These are phyloP conservation scores for Ammodytes marinus DNA, from an alignment of 2,113 vertebrate genomes.

Conservation along the genomic window DNA sequence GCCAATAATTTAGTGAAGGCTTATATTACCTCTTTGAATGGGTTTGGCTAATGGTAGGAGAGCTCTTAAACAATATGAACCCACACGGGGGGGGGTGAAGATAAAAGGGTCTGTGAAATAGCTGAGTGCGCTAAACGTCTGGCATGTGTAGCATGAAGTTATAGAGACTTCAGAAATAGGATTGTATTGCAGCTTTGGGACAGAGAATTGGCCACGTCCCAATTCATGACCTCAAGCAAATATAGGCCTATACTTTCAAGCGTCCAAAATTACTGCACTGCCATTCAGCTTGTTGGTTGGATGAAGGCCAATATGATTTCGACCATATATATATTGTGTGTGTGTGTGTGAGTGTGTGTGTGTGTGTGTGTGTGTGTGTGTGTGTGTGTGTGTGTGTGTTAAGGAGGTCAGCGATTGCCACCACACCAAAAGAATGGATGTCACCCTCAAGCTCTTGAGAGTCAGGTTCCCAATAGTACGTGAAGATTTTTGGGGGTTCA, in stretches of 20 bases:
- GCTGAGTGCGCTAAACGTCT: background rate
- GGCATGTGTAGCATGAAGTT: background rate
- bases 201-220: conserved; percentile 4
- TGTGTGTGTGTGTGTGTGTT: background rate
- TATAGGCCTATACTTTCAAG: background rate
- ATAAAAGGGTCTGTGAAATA: background rate
- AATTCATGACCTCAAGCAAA: conserved; percentile 5
- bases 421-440: background rate
- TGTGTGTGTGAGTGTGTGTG: no score
- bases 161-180: background rate
- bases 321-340: background rate
- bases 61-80: background rate
- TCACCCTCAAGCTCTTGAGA: background rate
- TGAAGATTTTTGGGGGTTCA: background rate
- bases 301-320: background rate
- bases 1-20: background rate
- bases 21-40: background rate
- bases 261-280: background rate
- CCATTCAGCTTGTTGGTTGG: background rate
- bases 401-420: background rate
- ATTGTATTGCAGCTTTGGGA: conserved; percentile 29
- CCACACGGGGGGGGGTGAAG: background rate
- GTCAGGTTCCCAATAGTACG: background rate
- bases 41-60: background rate
- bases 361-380: no score